These are phyloP conservation scores for Butastur rufipennis DNA, from an alignment of 2,113 vertebrate species.

Conservation along the genomic window DNA sequence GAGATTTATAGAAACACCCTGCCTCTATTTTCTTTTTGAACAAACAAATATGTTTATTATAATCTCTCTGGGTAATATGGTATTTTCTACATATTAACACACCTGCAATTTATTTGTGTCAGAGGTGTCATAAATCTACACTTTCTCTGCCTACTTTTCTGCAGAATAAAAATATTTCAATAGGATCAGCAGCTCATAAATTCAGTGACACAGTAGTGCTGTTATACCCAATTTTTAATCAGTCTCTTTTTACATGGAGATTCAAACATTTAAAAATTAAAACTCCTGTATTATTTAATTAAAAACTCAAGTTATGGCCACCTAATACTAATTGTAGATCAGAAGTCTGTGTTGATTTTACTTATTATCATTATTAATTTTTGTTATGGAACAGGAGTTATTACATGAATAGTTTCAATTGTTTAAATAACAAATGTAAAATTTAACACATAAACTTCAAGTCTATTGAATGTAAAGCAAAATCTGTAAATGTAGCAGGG, in stretches of 20 bases:
- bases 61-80: neutral
- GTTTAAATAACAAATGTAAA: neutral
- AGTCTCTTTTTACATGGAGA: neutral
- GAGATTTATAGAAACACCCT: neutral
- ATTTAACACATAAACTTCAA: neutral
- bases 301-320: neutral
- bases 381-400: neutral
- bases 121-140: neutral
- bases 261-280: neutral
- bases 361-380: neutral
- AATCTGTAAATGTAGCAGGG: neutral
- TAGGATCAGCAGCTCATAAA: neutral
- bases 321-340: neutral
- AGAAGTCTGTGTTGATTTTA: neutral
- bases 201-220: neutral
- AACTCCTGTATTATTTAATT: neutral
- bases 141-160: neutral
- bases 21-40: neutral
- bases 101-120: slow-evolving; percentile 13
- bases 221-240: neutral
- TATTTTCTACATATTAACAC: neutral
- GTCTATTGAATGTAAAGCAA: neutral
- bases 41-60: neutral
- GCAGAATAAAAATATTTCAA: neutral
- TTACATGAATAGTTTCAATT: neutral